Percentiles rank a stretch among this genome's conserved stretches.
Evolutionary conservation across 2,888 invertebrate genomes (phyloP).

Genomic region (Spisula solida): DNA sequence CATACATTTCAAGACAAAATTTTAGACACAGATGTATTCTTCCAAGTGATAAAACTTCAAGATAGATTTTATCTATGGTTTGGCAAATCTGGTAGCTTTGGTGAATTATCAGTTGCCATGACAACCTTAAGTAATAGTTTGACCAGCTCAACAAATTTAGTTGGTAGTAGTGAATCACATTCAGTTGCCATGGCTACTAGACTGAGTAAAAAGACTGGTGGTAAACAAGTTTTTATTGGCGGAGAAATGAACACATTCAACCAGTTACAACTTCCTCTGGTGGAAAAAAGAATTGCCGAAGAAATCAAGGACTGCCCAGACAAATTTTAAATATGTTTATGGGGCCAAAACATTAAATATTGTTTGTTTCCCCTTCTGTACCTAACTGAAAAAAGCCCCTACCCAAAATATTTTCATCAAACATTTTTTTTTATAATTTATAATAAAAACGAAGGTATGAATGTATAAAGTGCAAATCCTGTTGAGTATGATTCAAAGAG

Average conservation of each 20-base stretch:
- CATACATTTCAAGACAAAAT: slow-evolving; percentile 78
- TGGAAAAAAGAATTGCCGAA: slow-evolving; percentile 79
- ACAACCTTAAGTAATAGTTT: slow-evolving; percentile 71
- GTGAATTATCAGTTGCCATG: slow-evolving; percentile 82
- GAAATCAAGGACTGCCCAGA: slow-evolving; percentile 78
- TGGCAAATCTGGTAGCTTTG: slow-evolving; percentile 75
- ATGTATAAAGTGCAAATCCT: no score
- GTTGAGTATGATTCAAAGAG: no score
- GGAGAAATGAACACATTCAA: slow-evolving; percentile 76
- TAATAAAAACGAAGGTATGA: no score
- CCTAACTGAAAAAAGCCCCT: no score
- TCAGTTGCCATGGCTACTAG: slow-evolving; percentile 78
- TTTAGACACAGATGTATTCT: slow-evolving; percentile 73
- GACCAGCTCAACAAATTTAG: slow-evolving; percentile 73
- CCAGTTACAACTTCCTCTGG: slow-evolving; percentile 75
- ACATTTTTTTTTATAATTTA: no score
- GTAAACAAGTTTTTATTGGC: slow-evolving; percentile 83
- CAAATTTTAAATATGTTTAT: slow-evolving; percentile 71
- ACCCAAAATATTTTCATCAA: no score
- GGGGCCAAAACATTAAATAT: slow-evolving; percentile 72
- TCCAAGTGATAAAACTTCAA: slow-evolving; percentile 79
- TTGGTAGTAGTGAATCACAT: slow-evolving; percentile 75
- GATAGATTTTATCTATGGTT: slow-evolving; percentile 82
- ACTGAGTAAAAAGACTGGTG: slow-evolving; percentile 78
- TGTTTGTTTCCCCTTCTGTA: no score